A percentile compares a stretch with the other conserved stretches of the same genome.
phyloP scores from a whole-genome alignment of 2,113 vertebrate genomes.

The Xerus inauris region DNA sequence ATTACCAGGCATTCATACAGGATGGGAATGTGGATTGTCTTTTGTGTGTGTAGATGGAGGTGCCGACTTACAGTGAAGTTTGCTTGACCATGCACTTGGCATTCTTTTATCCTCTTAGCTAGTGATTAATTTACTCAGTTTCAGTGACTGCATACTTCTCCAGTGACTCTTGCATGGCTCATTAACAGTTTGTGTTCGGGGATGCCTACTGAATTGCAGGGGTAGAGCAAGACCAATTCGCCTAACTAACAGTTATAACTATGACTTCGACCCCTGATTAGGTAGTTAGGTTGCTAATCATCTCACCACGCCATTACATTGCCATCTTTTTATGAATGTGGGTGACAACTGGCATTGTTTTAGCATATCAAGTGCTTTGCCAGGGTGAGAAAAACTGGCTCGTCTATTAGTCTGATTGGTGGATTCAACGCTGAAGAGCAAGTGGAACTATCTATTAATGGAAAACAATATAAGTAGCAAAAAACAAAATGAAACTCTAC shows the following conservation, averaged over 20 bases:
- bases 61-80: not conserved
- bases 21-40: not conserved
- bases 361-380: not conserved
- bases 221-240: not conserved
- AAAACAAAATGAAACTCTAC: constrained; percentile 70
- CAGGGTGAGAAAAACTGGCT: not conserved
- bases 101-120: not conserved
- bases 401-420: constrained; percentile 48
- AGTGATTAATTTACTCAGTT: not conserved
- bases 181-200: not conserved
- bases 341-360: not conserved
- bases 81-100: no score
- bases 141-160: not conserved
- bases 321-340: not conserved
- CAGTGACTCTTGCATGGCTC: not conserved
- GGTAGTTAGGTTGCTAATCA: not conserved
- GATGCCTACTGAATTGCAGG: not conserved
- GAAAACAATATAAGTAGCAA: constrained; percentile 61
- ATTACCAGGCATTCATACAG: no score
- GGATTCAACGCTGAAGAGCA: constrained; percentile 48
- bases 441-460: constrained; percentile 73
- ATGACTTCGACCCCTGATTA: not conserved
- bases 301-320: not conserved
- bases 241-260: not conserved
- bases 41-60: not conserved